Base-by-base conservation (phyloP, 2,888 invertebrate genomes). In the Bombylius major region DNA sequence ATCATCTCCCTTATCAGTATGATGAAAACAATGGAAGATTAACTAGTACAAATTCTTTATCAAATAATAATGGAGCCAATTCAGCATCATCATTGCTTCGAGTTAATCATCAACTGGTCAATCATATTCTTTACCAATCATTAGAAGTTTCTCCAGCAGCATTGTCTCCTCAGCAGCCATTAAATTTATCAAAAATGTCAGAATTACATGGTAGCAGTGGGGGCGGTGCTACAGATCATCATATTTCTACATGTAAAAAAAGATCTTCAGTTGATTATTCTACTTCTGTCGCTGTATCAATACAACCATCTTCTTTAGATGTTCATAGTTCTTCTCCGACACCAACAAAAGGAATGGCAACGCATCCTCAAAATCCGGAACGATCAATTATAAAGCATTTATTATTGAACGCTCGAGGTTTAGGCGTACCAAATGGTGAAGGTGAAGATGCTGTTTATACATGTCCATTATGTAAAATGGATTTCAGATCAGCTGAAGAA, bases 401-500 rank as follows among this genome's bases (percentile, higher is more conserved):
- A 36, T 72, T 91, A 14, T 71, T 89, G 45, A 90, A 89, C 75
- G 79, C 81, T 39, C 79, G 82, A 60, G 75, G 76, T 23, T 62
- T 73, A 57, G 70, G 69, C 3, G 68, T 77, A 23, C 73, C 78
- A 47, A 71, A 77, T 47, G 77, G 76, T 23, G 83, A 82, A 63
- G 79, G 78, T 78, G 62, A 83, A 4, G 79, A 80, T 61, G 78
- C 80, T 5, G 76, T 84, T 59, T 85, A 82, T 70, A 78, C 83
- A 46, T 92, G 92, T 67, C 82, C 83, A 0, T 76, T 85, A 54
- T 93, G 92, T 69, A 83, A 84, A 66, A 85, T 85, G 67, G 81
- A 85, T 36, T 92, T 87, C 67, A 81, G 86, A 67, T 88, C 86
- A 64, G 83, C 85, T 46, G 89, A 90, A 61, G 89, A 88, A 67